Percentiles rank a stretch among this genome's conserved stretches.
These are phyloP conservation scores for Pseudochromis fuscus DNA, from an alignment of 2,797 vertebrate genomes.

Conservation along the genomic window DNA sequence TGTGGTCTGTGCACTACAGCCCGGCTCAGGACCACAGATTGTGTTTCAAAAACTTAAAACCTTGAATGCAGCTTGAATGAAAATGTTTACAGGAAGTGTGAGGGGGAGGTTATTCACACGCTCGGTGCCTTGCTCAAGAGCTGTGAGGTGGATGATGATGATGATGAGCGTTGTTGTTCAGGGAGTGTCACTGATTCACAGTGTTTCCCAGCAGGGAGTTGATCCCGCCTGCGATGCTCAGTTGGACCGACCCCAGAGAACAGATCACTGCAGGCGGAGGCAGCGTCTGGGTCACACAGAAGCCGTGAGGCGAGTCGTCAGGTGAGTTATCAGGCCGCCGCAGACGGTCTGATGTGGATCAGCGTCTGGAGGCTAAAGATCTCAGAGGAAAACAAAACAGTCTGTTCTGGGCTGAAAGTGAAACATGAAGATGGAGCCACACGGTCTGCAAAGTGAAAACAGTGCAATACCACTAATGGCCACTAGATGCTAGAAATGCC, in stretches of 20 bases:
- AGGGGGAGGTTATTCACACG: slow-evolving; percentile 2
- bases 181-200: slow-evolving; percentile 53
- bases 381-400: background rate
- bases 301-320: background rate
- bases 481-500: too few species aligned
- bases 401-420: too few species aligned
- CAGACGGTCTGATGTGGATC: slow-evolving; percentile 15
- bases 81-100: slow-evolving; percentile 14
- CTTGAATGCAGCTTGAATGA: slow-evolving; percentile 8
- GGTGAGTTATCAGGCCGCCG: slow-evolving; percentile 1
- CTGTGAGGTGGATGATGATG: background rate
- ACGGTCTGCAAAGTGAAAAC: too few species aligned
- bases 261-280: slow-evolving; percentile 26
- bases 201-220: slow-evolving; percentile 49
- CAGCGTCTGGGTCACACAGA: background rate
- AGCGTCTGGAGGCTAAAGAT: slow-evolving; percentile 13
- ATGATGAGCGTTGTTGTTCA: slow-evolving; percentile 28
- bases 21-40: slow-evolving; percentile 9
- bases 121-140: slow-evolving; percentile 22
- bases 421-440: too few species aligned
- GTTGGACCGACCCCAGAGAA: too few species aligned
- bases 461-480: too few species aligned
- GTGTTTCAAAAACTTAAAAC: slow-evolving; percentile 8
- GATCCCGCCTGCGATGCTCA: background rate
- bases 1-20: slow-evolving; percentile 43